phyloP scores from a whole-genome alignment of 2,113 vertebrate species.

The Rallus limicola region DNA sequence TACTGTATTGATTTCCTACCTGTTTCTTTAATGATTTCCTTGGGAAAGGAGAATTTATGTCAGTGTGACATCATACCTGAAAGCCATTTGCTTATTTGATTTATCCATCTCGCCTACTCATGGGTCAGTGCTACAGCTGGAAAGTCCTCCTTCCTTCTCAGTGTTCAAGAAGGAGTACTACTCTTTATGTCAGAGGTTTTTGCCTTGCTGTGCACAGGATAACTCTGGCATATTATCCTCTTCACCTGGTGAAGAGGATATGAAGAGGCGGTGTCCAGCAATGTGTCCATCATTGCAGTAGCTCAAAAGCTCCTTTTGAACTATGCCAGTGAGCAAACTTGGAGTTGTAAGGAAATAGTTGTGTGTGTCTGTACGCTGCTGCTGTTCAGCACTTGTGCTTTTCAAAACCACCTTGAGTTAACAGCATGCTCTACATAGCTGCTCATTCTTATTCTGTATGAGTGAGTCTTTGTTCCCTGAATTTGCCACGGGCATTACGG shows the following conservation, averaged over 20 bases:
- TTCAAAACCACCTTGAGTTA: slow-evolving; percentile 27
- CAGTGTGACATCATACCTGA: neutral
- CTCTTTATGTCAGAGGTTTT: neutral
- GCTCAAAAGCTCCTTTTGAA: neutral
- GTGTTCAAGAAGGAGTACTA: neutral
- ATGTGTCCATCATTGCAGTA: neutral
- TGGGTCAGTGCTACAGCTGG: neutral
- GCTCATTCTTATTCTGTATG: neutral
- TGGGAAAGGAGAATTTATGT: neutral
- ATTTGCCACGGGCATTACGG: slow-evolving; percentile 32
- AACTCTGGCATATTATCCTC: neutral
- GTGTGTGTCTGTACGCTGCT: neutral
- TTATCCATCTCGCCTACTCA: neutral
- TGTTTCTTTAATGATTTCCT: neutral
- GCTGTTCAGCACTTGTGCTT: neutral
- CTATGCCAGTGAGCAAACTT: neutral
- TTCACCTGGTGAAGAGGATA: neutral
- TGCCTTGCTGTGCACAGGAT: neutral
- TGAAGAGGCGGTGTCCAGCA: neutral
- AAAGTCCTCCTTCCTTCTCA: neutral
- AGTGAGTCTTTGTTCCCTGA: slow-evolving; percentile 27
- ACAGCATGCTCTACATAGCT: neutral
- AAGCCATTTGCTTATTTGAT: neutral
- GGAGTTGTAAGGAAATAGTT: neutral
- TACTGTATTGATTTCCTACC: neutral